Evolutionary conservation across 2,888 invertebrate genomes (phyloP).

Genomic region (Anaspis maculata): DNA sequence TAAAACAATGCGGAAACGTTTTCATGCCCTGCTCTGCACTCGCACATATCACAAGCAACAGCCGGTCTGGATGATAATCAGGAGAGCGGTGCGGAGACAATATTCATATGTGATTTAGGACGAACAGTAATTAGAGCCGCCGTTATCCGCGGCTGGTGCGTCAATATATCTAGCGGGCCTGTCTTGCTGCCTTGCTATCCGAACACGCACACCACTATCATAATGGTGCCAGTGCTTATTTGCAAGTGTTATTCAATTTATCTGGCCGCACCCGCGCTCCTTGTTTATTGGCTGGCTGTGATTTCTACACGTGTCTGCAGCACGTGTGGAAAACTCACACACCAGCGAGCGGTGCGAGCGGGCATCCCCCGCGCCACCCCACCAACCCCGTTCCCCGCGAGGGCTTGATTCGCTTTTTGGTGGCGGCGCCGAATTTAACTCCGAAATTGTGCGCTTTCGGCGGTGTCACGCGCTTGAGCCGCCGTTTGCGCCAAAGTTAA

Average conservation of each 20-base stretch:
- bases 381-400: too few species aligned
- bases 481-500: too few species aligned
- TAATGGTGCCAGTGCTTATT: constrained; percentile 40
- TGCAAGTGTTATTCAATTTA: constrained; percentile 47
- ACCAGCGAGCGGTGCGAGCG: too few species aligned
- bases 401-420: too few species aligned
- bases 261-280: constrained; percentile 40
- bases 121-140: constrained; percentile 36
- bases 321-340: too few species aligned
- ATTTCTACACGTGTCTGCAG: constrained; percentile 40
- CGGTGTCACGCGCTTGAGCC: too few species aligned
- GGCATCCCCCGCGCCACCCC: too few species aligned
- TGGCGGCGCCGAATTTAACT: too few species aligned
- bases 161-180: constrained; percentile 37
- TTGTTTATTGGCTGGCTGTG: constrained; percentile 42
- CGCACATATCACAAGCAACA: constrained; percentile 31
- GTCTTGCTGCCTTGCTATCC: constrained; percentile 32
- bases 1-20: background rate
- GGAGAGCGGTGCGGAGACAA: constrained; percentile 23
- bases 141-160: constrained; percentile 38
- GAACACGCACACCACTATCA: constrained; percentile 34
- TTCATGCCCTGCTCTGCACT: background rate
- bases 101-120: constrained; percentile 40
- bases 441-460: too few species aligned
- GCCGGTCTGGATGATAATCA: constrained; percentile 27